phyloP scores from a whole-genome alignment of 1,140 invertebrate species.

The Pseudobourletiella spinata region DNA sequence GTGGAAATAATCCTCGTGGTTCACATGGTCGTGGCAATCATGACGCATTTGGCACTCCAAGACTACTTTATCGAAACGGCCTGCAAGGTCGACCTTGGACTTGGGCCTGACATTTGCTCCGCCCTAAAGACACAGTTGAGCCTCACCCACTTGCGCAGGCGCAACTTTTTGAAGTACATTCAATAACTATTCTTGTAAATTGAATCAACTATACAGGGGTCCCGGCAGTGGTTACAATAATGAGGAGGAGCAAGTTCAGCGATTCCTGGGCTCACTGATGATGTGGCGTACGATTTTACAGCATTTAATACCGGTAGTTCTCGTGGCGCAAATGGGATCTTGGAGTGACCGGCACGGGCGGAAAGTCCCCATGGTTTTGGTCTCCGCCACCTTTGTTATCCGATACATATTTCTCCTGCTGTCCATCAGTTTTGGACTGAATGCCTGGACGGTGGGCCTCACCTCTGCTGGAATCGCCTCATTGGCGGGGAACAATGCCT shows the following conservation, averaged over 20 bases:
- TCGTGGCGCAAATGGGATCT: constrained; percentile 51
- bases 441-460: constrained; percentile 22
- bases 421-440: constrained; percentile 60
- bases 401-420: constrained; percentile 64
- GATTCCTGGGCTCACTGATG: constrained; percentile 48
- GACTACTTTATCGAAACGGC: constrained; percentile 73
- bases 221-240: no score
- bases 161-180: no score
- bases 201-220: no score
- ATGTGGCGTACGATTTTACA: constrained; percentile 53
- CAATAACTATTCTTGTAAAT: no score
- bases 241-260: constrained; percentile 43
- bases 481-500: constrained; percentile 47
- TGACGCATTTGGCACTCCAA: constrained; percentile 22
- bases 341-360: constrained; percentile 53
- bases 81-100: constrained; percentile 62
- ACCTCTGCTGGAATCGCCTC: constrained; percentile 44
- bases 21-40: constrained; percentile 23
- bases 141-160: no score
- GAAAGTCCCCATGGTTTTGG: constrained; percentile 74
- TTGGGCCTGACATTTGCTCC: constrained; percentile 59
- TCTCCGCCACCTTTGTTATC: constrained; percentile 68
- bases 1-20: constrained; percentile 15
- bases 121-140: no score
- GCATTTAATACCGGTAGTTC: constrained; percentile 47